phyloP scores from a whole-genome alignment of 2,888 invertebrate species.

The Drosophila vallismaia region DNA sequence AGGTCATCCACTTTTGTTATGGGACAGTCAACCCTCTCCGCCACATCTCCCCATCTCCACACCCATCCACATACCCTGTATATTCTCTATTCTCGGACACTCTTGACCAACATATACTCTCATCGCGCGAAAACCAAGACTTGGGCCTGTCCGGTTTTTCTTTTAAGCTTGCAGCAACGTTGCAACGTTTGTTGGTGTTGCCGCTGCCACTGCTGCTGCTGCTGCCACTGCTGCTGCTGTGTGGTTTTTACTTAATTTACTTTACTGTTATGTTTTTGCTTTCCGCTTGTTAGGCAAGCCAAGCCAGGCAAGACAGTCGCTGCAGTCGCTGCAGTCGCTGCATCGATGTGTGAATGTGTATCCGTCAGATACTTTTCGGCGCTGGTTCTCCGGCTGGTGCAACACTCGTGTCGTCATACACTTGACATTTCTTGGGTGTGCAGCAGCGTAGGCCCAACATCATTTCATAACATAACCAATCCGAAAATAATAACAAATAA shows the following conservation, averaged over 20 bases:
- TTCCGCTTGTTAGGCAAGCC: constrained; percentile 71
- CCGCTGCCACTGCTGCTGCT: constrained; percentile 12
- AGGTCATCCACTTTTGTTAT: constrained; percentile 72
- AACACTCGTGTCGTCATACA: constrained; percentile 44
- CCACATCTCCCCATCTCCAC: not conserved
- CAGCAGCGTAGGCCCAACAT: constrained; percentile 54
- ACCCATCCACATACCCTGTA: constrained; percentile 39
- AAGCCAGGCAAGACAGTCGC: constrained; percentile 32
- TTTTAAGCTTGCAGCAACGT: constrained; percentile 39
- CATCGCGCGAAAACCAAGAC: constrained; percentile 44
- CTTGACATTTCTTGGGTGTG: constrained; percentile 69
- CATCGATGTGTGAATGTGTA: constrained; percentile 55
- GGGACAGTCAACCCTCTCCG: constrained; percentile 16
- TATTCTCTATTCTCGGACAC: constrained; percentile 61
- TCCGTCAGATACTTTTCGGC: constrained; percentile 62
- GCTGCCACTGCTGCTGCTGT: constrained; percentile 46
- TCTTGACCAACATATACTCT: constrained; percentile 68
- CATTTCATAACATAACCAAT: constrained; percentile 45
- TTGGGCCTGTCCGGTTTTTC: constrained; percentile 54
- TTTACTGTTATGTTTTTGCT: constrained; percentile 74
- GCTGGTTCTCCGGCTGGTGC: constrained; percentile 46
- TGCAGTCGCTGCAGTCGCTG: constrained; percentile 31
- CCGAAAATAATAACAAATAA: constrained; percentile 15
- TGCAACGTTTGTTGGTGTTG: constrained; percentile 49
- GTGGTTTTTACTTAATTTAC: constrained; percentile 73